These are phyloP conservation scores for Anneissia japonica DNA, from an alignment of 35 echinoderm and acorn worm species.

Conservation along the genomic window DNA sequence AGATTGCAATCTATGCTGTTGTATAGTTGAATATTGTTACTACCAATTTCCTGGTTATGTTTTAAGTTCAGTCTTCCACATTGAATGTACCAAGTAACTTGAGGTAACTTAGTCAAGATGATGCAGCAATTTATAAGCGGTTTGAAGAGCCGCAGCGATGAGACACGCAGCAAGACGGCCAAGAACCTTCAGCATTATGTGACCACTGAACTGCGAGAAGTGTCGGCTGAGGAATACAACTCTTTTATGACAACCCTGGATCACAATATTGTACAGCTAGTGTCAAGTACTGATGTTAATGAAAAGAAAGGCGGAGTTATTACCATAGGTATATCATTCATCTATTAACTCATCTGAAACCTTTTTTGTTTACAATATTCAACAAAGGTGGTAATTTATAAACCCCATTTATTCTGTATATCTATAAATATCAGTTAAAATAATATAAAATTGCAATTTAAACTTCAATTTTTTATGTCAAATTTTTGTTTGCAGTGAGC, in stretches of 20 bases:
- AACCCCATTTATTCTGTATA: too few species aligned
- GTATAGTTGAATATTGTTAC: too few species aligned
- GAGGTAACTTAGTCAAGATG: constrained; percentile 7
- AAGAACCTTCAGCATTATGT: constrained; percentile 95
- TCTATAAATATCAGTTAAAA: too few species aligned
- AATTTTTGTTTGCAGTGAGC: constrained; percentile 52
- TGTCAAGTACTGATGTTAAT: constrained; percentile 94
- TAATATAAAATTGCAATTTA: neutral
- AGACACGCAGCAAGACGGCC: constrained; percentile 71
- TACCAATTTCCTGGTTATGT: too few species aligned
- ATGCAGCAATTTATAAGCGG: constrained; percentile 84
- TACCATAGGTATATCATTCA: constrained; percentile 64
- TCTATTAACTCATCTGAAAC: neutral
- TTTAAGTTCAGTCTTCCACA: too few species aligned
- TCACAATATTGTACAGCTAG: constrained; percentile 90
- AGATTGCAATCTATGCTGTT: too few species aligned
- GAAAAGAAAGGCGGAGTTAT: constrained; percentile 97
- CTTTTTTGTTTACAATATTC: too few species aligned
- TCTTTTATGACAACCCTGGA: constrained; percentile 91
- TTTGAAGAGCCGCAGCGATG: constrained; percentile 83
- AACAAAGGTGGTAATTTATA: too few species aligned
- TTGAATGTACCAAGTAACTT: too few species aligned
- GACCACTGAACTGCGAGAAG: constrained; percentile 88
- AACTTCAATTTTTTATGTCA: too few species aligned
- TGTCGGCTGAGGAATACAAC: constrained; percentile 83